Conservation (phyloP, 2,113 vertebrate species). For the Romanogobio albipinnatus region DNA sequence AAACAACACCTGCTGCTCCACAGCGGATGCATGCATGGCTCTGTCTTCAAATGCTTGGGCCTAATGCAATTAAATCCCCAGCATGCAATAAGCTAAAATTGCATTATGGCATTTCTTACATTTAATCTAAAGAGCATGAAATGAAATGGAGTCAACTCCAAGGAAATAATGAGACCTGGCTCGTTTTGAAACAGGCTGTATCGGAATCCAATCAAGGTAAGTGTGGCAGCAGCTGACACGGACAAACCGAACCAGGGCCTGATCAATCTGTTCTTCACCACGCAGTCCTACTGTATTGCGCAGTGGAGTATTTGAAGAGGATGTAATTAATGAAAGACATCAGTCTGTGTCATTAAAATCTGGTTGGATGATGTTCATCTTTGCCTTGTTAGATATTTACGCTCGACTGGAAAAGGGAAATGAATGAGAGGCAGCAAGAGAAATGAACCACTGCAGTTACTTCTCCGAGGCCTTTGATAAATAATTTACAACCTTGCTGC, state of each 20-base stretch:
- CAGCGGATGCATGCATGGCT: not conserved
- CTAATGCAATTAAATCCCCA: conserved; percentile 73
- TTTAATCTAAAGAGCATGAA: conserved; percentile 72
- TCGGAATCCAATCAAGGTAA: conserved; percentile 72
- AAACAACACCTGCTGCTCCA: conserved; percentile 71
- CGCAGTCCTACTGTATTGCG: not conserved
- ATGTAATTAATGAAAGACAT: conserved; percentile 20
- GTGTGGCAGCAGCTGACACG: conserved; percentile 61
- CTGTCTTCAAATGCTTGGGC: conserved; percentile 53
- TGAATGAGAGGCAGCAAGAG: conserved; percentile 60
- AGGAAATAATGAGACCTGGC: conserved; percentile 72
- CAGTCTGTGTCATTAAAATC: not conserved
- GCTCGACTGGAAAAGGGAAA: conserved; percentile 52
- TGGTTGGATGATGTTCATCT: conserved; percentile 12
- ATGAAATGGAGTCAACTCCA: conserved; percentile 73
- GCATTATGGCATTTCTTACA: conserved; percentile 69
- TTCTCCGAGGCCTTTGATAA: conserved; percentile 75
- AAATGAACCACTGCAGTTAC: conserved; percentile 71
- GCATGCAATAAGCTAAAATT: conserved; percentile 69
- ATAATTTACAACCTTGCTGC: conserved; percentile 75
- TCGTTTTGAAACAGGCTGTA: conserved; percentile 66
- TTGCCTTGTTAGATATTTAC: conserved; percentile 49
- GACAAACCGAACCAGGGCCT: conserved; percentile 38
- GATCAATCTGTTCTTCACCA: conserved; percentile 12
- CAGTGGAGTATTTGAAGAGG: not conserved